These are phyloP conservation scores for Camelus dromedarius DNA, from an alignment of 2,113 vertebrate genomes.

Conservation along the genomic window DNA sequence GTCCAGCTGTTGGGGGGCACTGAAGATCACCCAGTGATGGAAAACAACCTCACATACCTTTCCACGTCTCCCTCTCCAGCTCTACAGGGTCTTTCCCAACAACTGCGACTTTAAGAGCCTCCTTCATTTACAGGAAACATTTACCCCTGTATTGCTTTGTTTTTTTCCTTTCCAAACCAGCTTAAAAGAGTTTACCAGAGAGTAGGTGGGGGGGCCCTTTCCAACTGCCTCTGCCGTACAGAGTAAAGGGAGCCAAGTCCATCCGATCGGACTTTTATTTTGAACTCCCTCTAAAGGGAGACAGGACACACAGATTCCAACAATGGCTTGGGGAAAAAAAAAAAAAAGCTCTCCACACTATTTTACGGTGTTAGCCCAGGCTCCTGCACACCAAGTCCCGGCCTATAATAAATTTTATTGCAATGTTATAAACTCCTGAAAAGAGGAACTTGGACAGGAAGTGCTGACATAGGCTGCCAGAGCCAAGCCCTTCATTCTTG, in stretches of 20 bases:
- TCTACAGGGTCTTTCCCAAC: constrained; percentile 63
- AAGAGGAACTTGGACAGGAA: constrained; percentile 84
- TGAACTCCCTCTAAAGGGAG: constrained; percentile 56
- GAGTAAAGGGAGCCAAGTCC: background rate
- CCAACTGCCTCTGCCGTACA: background rate
- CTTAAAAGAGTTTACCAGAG: constrained; percentile 12
- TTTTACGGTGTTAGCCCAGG: constrained; percentile 50
- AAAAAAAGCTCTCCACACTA: background rate
- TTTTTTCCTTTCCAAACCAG: constrained; percentile 26
- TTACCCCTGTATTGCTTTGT: constrained; percentile 12
- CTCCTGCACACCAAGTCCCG: constrained; percentile 72
- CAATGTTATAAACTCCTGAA: constrained; percentile 86
- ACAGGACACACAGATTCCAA: constrained; percentile 30
- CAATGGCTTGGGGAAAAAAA: background rate
- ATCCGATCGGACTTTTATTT: constrained; percentile 62
- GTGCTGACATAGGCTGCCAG: constrained; percentile 80
- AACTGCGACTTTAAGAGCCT: constrained; percentile 47
- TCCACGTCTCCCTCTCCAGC: constrained; percentile 54
- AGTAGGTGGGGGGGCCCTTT: background rate
- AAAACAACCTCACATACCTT: constrained; percentile 65
- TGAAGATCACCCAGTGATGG: constrained; percentile 74
- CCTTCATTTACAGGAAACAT: constrained; percentile 67
- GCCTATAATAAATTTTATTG: constrained; percentile 76
- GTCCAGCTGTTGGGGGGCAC: constrained; percentile 74
- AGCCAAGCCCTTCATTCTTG: constrained; percentile 75